Evolutionary conservation across 2,797 vertebrate genomes (phyloP), one percentile per base, ranked within the genome.

Genomic region (Pristis pectinata): DNA sequence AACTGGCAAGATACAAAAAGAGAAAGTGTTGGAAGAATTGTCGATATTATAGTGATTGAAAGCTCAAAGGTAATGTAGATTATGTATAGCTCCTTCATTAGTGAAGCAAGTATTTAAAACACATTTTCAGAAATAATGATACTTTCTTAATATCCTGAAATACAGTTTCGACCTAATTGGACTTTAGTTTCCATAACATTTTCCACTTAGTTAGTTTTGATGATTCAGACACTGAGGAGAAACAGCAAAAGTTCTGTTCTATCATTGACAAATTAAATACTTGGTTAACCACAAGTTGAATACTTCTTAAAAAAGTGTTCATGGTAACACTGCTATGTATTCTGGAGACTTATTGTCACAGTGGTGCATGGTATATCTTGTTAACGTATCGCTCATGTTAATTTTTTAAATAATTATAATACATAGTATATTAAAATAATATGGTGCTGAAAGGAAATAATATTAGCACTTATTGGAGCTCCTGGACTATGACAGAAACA

Each of bases 201-300:
- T 67, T 6, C 37, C 89, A 41, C 15, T 15, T 49, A 93, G 74
- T 70, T 74, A 27, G 67, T 11, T 93, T 53, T 53, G 92, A 49
- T 49, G 27, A 74, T 13, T 74, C 22, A 22, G 72, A 72, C 41
- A 49, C 1, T 11, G 3, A 44, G 3, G 6, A 30, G 24, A 49
- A 70, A 53, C 67, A 49, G 67, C 64, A 53, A 3, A 27, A 93
- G 4, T 41, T 6, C 10, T 74, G 41, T 17, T 53, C 70, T 15
- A 30, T 74, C 44, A 7, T 93, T 93, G 64, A 19, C 24, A 10
- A 74, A 53, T 93, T 74, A 41, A 74, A 72, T 93, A 74, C 67
- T 93, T 67, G 44, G 92, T 93, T 92, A 93, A 93, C 74, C 37
- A 93, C 67, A 74, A 34, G 44, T 49, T 93, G 92, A 93, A 44